phyloP scores from a whole-genome alignment of 1,140 invertebrate genomes.

The Centruroides sculpturatus region DNA sequence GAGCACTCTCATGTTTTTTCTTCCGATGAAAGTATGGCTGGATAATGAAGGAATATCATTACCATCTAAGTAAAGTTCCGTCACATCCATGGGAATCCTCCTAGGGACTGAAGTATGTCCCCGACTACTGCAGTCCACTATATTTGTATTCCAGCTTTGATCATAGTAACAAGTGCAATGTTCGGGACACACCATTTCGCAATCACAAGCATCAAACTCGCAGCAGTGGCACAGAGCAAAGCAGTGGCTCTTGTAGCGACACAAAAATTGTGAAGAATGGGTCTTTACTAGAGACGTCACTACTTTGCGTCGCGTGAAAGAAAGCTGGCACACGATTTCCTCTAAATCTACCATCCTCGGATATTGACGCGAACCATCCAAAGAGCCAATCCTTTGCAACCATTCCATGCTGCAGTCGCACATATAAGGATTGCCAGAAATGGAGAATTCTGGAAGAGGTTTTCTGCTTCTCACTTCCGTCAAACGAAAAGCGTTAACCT shows the following conservation, averaged over 20 bases:
- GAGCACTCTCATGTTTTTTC: slow-evolving; percentile 71
- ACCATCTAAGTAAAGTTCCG: slow-evolving; percentile 78
- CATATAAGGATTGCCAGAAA: slow-evolving; percentile 70
- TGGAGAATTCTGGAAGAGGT: slow-evolving; percentile 64
- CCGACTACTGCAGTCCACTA: slow-evolving; percentile 62
- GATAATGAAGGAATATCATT: slow-evolving; percentile 69
- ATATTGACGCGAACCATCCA: slow-evolving; percentile 51
- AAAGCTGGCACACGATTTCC: slow-evolving; percentile 54
- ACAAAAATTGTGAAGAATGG: slow-evolving; percentile 67
- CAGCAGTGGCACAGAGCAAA: slow-evolving; percentile 86
- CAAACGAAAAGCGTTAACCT: slow-evolving; percentile 58
- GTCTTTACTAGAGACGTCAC: slow-evolving; percentile 41
- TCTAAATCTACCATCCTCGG: slow-evolving; percentile 73
- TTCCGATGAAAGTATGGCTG: slow-evolving; percentile 78
- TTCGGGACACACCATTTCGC: slow-evolving; percentile 82
- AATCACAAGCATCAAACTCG: slow-evolving; percentile 86
- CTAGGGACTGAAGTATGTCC: slow-evolving; percentile 46
- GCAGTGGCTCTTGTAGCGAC: slow-evolving; percentile 80
- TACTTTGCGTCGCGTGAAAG: slow-evolving; percentile 13
- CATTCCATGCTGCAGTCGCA: slow-evolving; percentile 83
- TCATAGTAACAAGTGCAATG: slow-evolving; percentile 78
- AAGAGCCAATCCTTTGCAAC: slow-evolving; percentile 44
- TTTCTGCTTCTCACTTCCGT: slow-evolving; percentile 22
- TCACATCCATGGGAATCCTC: slow-evolving; percentile 83
- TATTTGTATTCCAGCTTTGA: slow-evolving; percentile 82